phyloP scores from a whole-genome alignment of 2,888 invertebrate genomes.

The Leptinotarsa tumamoca region DNA sequence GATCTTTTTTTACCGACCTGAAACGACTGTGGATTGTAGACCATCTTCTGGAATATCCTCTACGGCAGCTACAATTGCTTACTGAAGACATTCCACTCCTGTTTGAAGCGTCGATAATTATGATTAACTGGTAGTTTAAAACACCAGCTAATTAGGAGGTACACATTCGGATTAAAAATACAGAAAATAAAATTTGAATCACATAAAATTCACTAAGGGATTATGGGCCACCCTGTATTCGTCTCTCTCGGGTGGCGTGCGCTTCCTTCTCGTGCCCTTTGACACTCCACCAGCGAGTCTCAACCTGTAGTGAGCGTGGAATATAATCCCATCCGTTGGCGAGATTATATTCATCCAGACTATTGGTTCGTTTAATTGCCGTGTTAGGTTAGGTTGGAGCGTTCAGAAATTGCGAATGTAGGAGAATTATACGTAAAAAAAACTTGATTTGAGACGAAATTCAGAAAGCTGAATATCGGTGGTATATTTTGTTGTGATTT shows the following conservation, averaged over 20 bases:
- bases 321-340: constrained; percentile 57
- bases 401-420: constrained; percentile 1
- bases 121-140: too few species aligned
- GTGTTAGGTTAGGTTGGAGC: constrained; percentile 33
- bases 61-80: too few species aligned
- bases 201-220: not conserved
- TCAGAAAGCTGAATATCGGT: not conserved
- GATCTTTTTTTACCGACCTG: too few species aligned
- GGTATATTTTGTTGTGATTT: not conserved
- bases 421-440: not conserved
- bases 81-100: too few species aligned
- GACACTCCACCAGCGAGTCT: constrained; percentile 13
- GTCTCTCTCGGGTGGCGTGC: constrained; percentile 45
- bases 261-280: constrained; percentile 28
- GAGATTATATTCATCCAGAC: constrained; percentile 62
- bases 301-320: constrained; percentile 25
- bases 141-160: too few species aligned
- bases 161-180: too few species aligned
- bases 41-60: too few species aligned
- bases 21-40: too few species aligned
- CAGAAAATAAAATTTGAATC: too few species aligned
- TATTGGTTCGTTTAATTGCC: constrained; percentile 63
- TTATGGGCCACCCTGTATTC: constrained; percentile 26
- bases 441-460: not conserved
- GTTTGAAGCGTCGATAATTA: too few species aligned